These are phyloP conservation scores for Hypselothyrea guttata DNA, from an alignment of 2,888 invertebrate genomes.

Conservation along the genomic window DNA sequence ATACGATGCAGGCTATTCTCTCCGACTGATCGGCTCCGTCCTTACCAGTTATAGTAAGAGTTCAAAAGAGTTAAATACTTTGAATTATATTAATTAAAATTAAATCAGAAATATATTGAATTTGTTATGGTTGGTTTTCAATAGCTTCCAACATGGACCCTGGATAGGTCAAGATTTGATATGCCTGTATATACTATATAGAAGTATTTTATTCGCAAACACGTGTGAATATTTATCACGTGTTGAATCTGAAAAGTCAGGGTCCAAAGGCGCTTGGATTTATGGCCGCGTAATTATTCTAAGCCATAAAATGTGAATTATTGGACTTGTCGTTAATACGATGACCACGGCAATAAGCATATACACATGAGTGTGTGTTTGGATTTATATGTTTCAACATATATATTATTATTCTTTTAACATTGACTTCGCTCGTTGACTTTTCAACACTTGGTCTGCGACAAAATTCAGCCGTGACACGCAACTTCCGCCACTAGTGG, in stretches of 20 bases:
- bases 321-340: conserved; percentile 23
- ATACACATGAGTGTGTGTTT: conserved; percentile 1
- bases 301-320: conserved; percentile 52
- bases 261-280: conserved; percentile 26
- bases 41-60: too few species aligned
- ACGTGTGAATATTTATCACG: conserved; percentile 29
- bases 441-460: conserved; percentile 64
- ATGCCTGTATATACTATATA: too few species aligned
- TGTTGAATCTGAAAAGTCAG: conserved; percentile 22
- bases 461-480: conserved; percentile 63
- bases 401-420: neutral
- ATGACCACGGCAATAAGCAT: neutral
- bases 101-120: too few species aligned
- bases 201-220: conserved; percentile 5
- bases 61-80: too few species aligned
- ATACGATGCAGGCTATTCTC: too few species aligned
- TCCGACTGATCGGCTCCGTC: too few species aligned
- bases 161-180: too few species aligned
- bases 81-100: too few species aligned
- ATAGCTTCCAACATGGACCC: too few species aligned
- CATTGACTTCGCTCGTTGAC: conserved; percentile 41
- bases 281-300: conserved; percentile 63
- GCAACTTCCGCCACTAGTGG: conserved; percentile 60
- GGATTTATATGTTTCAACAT: neutral
- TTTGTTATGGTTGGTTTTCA: too few species aligned